Conservation (phyloP, 2,797 vertebrate genomes). For the Chaetophractus vellerosus region DNA sequence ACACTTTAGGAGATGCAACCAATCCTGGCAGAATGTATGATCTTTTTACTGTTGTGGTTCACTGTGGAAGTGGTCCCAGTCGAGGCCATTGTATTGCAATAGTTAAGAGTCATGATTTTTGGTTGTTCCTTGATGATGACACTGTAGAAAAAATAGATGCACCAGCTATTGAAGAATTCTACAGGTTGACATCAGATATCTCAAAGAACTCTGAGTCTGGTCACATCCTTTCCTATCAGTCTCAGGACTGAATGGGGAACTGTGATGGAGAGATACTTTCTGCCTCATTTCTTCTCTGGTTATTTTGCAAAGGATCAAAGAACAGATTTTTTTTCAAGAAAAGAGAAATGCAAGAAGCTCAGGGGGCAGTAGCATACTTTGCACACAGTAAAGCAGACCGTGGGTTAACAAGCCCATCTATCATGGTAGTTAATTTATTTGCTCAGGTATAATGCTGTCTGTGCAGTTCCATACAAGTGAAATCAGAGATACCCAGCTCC, state of each 20-base stretch:
- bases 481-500: conserved; percentile 87
- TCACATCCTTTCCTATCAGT: conserved; percentile 94
- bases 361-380: conserved; percentile 90
- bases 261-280: conserved; percentile 82
- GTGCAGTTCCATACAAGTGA: conserved; percentile 85
- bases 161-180: conserved; percentile 95
- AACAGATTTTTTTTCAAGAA: conserved; percentile 84
- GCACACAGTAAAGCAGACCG: conserved; percentile 89
- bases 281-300: conserved; percentile 87
- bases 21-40: conserved; percentile 94
- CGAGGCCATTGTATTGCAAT: conserved; percentile 94
- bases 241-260: conserved; percentile 90
- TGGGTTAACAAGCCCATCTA: conserved; percentile 85
- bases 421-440: conserved; percentile 89
- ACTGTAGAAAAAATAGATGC: conserved; percentile 94
- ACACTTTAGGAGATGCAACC: conserved; percentile 93
- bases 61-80: conserved; percentile 94
- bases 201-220: conserved; percentile 93
- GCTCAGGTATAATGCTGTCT: conserved; percentile 91
- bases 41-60: conserved; percentile 93
- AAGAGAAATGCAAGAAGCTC: conserved; percentile 87
- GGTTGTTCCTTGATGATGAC: conserved; percentile 94
- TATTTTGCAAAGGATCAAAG: conserved; percentile 87
- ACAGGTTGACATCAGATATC: conserved; percentile 93
- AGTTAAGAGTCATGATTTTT: conserved; percentile 94